A percentile compares a stretch with the other conserved stretches of the same genome.
Conservation (phyloP, 1,140 invertebrate species). For the Aplysia californica region DNA sequence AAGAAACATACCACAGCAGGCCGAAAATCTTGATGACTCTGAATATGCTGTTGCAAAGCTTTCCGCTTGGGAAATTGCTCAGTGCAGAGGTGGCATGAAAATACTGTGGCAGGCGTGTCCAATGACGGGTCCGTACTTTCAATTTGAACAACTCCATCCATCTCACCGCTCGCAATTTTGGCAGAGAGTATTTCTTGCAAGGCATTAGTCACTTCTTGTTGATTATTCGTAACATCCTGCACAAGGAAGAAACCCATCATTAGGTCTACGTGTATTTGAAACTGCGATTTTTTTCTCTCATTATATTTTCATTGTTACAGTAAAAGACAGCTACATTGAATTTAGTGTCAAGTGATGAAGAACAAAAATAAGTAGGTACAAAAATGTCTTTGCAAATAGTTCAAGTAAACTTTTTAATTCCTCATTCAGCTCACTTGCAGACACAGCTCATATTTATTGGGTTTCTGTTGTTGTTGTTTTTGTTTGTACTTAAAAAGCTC, state of each 20-base stretch:
- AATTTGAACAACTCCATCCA: slow-evolving; percentile 14
- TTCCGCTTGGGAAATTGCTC: slow-evolving; percentile 15
- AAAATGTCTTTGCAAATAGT: background rate
- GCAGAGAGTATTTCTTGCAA: slow-evolving; percentile 10
- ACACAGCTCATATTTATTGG: background rate
- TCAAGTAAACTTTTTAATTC: background rate
- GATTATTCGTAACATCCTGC: slow-evolving; percentile 10
- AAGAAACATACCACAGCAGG: slow-evolving; percentile 22
- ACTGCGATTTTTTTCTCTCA: too few species aligned
- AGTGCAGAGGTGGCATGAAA: slow-evolving; percentile 24
- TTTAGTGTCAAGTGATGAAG: background rate
- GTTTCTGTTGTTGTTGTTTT: too few species aligned
- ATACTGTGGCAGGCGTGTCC: background rate
- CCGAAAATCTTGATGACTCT: slow-evolving; percentile 17
- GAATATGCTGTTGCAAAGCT: slow-evolving; percentile 18
- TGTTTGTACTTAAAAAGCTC: too few species aligned
- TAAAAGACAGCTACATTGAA: background rate
- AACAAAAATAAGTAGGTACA: background rate
- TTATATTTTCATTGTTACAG: too few species aligned
- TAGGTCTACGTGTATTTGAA: too few species aligned
- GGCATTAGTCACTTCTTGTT: slow-evolving; percentile 20
- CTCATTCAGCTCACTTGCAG: background rate
- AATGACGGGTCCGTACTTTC: background rate
- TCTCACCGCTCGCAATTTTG: slow-evolving; percentile 6
- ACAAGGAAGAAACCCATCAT: background rate